Evolutionary conservation across 2,797 vertebrate species (phyloP), one percentile per base, ranked within the genome.

Genomic region (Oreonectes daqikongensis): DNA sequence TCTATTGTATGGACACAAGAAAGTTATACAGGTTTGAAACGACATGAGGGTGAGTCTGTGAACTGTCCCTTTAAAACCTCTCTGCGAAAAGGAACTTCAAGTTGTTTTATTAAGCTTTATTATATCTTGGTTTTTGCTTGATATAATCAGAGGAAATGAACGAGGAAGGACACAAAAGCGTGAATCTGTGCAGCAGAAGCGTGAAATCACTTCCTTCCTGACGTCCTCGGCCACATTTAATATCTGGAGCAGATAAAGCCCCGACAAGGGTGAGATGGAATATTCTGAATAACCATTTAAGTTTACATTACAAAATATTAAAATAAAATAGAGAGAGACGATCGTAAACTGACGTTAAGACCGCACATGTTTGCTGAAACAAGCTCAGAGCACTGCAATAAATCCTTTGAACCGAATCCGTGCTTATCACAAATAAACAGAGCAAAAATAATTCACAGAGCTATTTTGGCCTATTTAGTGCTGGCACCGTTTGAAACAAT

Each of bases 141-240:
- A 78, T 75, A 66, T 48, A 55, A 65, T 28, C 14, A 4, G 24
- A 22, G 69, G 72, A 53, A 70, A 74, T 77, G n/a, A 32, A 18
- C 18, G 26, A 64, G 28, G 38, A 75, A 17, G 15, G 44, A 46
- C 50, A 73, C 59, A 67, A 30, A 81, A 61, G 42, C 61, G 55
- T 73, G 74, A 80, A 75, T 50, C 35, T 72, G 26, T 52, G n/a
- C 65, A 50, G 59, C 12, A 52, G 48, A 9, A 22, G 76, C 15
- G 22, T 65, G 53, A 77, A 73, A 74, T 68, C n/a, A 68, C 79
- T 78, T 81, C 75, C 83, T 84, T 84, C 79, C 82, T 73, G 78
- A 40, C 42, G 28, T 69, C 68, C 32, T 42, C 5, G 42, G 57
- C 46, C 50, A 38, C 22, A 46, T 60, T 15, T 12, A 9, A 4